Percentiles rank a stretch among this genome's conserved stretches.
Conservation (phyloP, 2,113 vertebrate genomes). For the Hyla sarda region DNA sequence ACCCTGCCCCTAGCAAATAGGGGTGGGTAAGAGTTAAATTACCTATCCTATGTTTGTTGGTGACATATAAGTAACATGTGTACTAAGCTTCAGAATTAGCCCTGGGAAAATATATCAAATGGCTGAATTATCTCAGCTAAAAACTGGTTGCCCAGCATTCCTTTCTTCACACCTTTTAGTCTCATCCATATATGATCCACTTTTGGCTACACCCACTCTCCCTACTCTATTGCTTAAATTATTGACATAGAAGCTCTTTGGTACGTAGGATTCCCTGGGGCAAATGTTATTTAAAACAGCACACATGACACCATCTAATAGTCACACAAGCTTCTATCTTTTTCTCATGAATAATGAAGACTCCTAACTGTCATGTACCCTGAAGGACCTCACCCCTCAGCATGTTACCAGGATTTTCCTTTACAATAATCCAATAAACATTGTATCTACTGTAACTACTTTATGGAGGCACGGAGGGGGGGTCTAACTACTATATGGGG, state of each 20-base stretch:
- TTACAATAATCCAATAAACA: no score
- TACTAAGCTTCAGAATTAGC: no score
- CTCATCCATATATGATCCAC: not conserved
- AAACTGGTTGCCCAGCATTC: constrained; percentile 5
- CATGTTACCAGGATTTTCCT: no score
- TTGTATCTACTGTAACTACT: no score
- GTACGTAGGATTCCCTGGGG: not conserved
- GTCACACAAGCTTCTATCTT: not conserved
- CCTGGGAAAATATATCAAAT: no score
- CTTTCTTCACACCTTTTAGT: not conserved
- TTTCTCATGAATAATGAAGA: constrained; percentile 12
- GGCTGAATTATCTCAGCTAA: not conserved
- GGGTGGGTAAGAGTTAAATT: no score
- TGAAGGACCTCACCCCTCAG: not conserved
- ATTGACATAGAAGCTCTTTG: not conserved
- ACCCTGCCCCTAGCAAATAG: no score
- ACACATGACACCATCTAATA: not conserved
- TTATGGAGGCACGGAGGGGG: no score
- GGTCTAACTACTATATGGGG: no score
- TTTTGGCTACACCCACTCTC: not conserved
- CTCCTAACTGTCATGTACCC: no score
- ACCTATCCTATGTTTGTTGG: no score
- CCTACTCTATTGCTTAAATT: not conserved
- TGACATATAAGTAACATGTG: no score
- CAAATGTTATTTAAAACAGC: not conserved